Percentiles rank a stretch among this genome's conserved stretches.
Evolutionary conservation across 2,797 vertebrate genomes (phyloP).

Genomic region (Crocodylus rhombifer): DNA sequence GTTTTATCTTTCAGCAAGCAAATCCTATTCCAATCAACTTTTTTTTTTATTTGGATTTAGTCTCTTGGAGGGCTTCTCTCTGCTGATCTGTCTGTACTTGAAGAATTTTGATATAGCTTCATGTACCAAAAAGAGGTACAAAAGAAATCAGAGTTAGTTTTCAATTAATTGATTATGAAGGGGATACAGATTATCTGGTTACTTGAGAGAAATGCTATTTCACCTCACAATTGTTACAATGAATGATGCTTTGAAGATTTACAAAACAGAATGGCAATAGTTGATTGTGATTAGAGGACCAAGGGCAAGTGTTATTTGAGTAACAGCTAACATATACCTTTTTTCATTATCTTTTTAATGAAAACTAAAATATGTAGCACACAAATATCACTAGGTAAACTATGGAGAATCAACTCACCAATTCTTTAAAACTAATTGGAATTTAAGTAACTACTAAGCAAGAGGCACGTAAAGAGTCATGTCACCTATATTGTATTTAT

Average conservation of each 20-base stretch:
- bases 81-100: neutral
- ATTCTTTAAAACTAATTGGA: no score
- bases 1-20: neutral
- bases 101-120: neutral
- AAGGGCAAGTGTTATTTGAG: slow-evolving; percentile 52
- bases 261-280: slow-evolving; percentile 44
- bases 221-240: slow-evolving; percentile 19
- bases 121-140: neutral
- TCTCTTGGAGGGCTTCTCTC: neutral
- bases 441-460: neutral
- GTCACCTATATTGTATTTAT: neutral
- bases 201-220: slow-evolving; percentile 42
- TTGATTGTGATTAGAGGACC: slow-evolving; percentile 63
- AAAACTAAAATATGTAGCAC: slow-evolving; percentile 59
- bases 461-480: neutral
- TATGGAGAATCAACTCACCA: slow-evolving; percentile 50
- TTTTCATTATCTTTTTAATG: slow-evolving; percentile 67
- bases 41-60: neutral
- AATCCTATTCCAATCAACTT: neutral
- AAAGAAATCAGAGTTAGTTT: slow-evolving; percentile 1
- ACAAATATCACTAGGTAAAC: slow-evolving; percentile 66
- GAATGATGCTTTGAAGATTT: slow-evolving; percentile 65
- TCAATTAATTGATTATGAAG: slow-evolving; percentile 58
- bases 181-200: slow-evolving; percentile 9
- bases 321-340: slow-evolving; percentile 69